Evolutionary conservation across 2,113 vertebrate genomes (phyloP).

Genomic region (Platichthys flesus): DNA sequence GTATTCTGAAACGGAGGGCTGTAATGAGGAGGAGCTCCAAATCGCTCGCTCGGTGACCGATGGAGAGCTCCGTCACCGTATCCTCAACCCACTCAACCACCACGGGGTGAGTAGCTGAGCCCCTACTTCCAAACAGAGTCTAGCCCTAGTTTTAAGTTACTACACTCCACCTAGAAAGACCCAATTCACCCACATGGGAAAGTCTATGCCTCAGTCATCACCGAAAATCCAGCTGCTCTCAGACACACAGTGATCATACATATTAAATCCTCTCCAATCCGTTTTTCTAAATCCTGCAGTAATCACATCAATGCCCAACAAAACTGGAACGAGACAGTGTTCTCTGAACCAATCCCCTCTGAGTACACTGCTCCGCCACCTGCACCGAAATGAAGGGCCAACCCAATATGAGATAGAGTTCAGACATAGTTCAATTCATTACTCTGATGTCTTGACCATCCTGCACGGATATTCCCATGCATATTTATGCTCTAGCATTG

Average conservation of each 20-base stretch:
- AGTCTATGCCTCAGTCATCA: background rate
- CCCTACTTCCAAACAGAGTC: no score
- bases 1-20: constrained; percentile 86
- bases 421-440: no score
- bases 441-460: no score
- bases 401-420: no score
- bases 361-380: no score
- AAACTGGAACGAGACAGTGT: no score
- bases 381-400: no score
- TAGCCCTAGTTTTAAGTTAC: no score
- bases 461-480: no score
- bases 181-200: background rate
- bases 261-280: background rate
- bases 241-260: background rate
- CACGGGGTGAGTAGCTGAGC: constrained; percentile 89
- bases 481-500: no score
- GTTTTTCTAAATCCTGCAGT: background rate
- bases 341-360: no score
- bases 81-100: constrained; percentile 82
- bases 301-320: background rate
- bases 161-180: background rate
- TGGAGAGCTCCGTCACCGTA: constrained; percentile 89
- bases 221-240: no score
- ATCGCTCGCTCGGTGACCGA: constrained; percentile 91
- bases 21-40: constrained; percentile 85